Evolutionary conservation across 2,113 vertebrate species (phyloP).

Genomic region (Rousettus leschenaultii): DNA sequence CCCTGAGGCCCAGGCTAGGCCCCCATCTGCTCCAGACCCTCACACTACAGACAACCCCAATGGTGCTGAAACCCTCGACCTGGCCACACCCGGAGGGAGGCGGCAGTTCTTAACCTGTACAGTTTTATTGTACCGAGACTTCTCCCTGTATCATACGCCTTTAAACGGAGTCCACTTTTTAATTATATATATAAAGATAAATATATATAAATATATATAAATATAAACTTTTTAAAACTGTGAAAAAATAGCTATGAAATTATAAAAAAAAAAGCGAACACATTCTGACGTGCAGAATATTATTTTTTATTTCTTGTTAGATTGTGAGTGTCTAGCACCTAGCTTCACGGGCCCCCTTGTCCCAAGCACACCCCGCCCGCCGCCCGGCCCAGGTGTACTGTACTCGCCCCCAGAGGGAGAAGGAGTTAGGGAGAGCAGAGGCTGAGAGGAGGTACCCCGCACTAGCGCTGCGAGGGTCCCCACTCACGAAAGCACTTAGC

Average conservation of each 20-base stretch:
- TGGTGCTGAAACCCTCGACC: slow-evolving; percentile 80
- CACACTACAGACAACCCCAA: slow-evolving; percentile 75
- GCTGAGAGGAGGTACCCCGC: slow-evolving; percentile 54
- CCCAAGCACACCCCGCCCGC: slow-evolving; percentile 48
- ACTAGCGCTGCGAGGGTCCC: background rate
- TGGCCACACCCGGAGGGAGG: slow-evolving; percentile 56
- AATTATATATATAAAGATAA: slow-evolving; percentile 88
- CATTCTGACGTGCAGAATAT: slow-evolving; percentile 86
- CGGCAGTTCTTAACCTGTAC: slow-evolving; percentile 80
- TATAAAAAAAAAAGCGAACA: slow-evolving; percentile 79
- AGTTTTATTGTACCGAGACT: slow-evolving; percentile 85
- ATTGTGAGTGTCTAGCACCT: slow-evolving; percentile 85
- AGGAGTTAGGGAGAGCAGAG: slow-evolving; percentile 75
- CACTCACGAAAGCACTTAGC: slow-evolving; percentile 90
- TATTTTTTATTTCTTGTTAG: slow-evolving; percentile 88
- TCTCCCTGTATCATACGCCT: slow-evolving; percentile 83
- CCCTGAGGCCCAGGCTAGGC: background rate
- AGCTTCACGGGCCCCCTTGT: slow-evolving; percentile 77
- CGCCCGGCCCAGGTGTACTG: slow-evolving; percentile 79
- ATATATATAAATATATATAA: slow-evolving; percentile 88
- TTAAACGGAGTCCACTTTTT: slow-evolving; percentile 87
- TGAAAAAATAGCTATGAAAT: slow-evolving; percentile 86
- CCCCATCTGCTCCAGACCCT: background rate
- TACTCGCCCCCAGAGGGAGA: slow-evolving; percentile 83
- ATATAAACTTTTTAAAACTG: slow-evolving; percentile 89